Evolutionary conservation across 2,888 invertebrate species (phyloP), one percentile per base, ranked within the genome.

Genomic region (Ophioninae sp.): DNA sequence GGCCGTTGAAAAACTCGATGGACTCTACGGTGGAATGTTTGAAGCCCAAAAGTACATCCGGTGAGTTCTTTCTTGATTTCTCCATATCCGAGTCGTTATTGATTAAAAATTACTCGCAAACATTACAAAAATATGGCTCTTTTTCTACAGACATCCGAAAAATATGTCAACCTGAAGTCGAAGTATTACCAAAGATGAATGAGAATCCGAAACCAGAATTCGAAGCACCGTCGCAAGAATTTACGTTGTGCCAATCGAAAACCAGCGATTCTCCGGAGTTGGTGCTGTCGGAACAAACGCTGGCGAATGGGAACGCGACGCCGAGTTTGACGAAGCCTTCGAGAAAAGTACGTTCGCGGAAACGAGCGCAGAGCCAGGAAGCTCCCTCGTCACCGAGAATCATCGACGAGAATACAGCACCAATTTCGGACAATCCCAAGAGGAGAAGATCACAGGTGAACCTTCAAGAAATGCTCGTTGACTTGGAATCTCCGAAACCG

Each of bases 381-480:
- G 51, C 17, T 6, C 13, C 44, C 9, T 56, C 69, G 51, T 69
- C 56, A 6, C 20, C 20, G 58, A 71, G 30, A 71, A 58, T 71
- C 17, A n/a, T 56, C 59, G 79, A 79, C 59, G 79, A 79, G 44
- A 79, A 79, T 68, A 73, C 67, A 39, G 79, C 44, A 23, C 79
- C 79, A 7, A 68, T 59, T 23, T 68, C 68, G 17, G 51, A 63
- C 2, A 61, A 73, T 5, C n/a, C 79, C 6, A 39, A 64, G 20
- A 72, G 64, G 8, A 73, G 30, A 58, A 64, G 51, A 39, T 65
- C 20, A 0, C 69, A 61, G 39, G 39, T 58, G 9, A 69, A 69
- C 20, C 0, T 23, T 23, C 78, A 58, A 10, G 64, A 71, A 71
- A 61, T 17, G 6, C 51, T 37, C 6, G 63, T 37, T 6, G 69